Evolutionary conservation across 2,888 invertebrate genomes (phyloP).

Genomic region (Melanostoma mellinum): DNA sequence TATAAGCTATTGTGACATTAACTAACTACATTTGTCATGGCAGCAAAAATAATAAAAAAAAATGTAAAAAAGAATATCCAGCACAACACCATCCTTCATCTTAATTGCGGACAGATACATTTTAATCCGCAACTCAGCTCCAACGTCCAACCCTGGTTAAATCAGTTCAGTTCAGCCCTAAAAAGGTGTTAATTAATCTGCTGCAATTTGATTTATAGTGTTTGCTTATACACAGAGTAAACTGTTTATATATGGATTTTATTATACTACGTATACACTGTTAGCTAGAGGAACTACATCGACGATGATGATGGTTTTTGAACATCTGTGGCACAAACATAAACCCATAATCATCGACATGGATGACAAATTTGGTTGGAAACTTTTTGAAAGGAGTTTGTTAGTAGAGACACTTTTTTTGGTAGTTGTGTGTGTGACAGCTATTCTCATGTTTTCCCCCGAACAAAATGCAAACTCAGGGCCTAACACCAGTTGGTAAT

Average conservation of each 20-base stretch:
- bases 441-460: constrained; percentile 43
- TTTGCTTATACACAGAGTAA: constrained; percentile 60
- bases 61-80: constrained; percentile 11
- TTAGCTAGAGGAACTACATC: constrained; percentile 36
- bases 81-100: constrained; percentile 57
- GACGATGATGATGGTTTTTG: constrained; percentile 5
- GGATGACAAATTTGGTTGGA: constrained; percentile 65
- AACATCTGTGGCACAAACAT: constrained; percentile 64
- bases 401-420: constrained; percentile 23
- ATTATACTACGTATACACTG: constrained; percentile 11
- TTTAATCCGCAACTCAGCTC: constrained; percentile 56
- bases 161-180: constrained; percentile 64
- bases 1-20: constrained; percentile 68
- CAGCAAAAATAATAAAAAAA: constrained; percentile 13
- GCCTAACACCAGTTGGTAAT: constrained; percentile 57
- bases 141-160: constrained; percentile 59
- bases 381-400: constrained; percentile 24
- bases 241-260: constrained; percentile 42
- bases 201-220: constrained; percentile 71
- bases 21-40: constrained; percentile 66
- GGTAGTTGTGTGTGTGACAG: constrained; percentile 33
- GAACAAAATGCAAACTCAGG: constrained; percentile 21
- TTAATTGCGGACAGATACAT: constrained; percentile 64
- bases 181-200: constrained; percentile 73
- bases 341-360: constrained; percentile 67